These are phyloP conservation scores for Nemotelus nigrinus DNA, from an alignment of 2,888 invertebrate species.

Conservation along the genomic window DNA sequence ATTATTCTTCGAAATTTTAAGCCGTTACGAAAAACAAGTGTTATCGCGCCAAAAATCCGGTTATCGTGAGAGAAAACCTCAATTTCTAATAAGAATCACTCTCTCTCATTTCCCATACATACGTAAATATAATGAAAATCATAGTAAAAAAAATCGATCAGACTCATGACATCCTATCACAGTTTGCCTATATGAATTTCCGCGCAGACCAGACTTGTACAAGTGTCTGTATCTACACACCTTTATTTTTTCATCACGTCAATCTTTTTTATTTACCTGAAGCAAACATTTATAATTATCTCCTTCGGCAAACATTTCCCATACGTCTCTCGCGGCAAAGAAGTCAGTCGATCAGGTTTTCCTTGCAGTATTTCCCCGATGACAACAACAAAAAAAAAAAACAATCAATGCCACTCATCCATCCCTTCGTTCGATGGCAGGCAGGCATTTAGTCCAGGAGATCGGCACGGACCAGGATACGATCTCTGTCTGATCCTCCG, in stretches of 20 bases:
- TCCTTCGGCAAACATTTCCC: slow-evolving; percentile 13
- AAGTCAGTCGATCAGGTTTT: slow-evolving; percentile 25
- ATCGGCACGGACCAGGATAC: not conserved
- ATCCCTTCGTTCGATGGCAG: not conserved
- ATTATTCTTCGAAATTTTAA: not conserved
- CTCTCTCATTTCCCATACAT: not conserved
- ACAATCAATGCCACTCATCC: not conserved
- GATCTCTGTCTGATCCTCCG: not conserved
- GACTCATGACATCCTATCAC: too few relatives aligned
- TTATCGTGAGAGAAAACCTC: not conserved
- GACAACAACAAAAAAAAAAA: not conserved
- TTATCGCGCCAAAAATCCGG: slow-evolving; percentile 4
- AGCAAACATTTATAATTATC: slow-evolving; percentile 9
- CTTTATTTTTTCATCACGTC: not conserved
- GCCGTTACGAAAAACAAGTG: slow-evolving; percentile 17
- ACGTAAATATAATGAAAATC: too few relatives aligned
- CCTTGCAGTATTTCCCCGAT: not conserved
- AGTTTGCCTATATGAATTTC: too few relatives aligned
- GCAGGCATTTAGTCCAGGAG: not conserved
- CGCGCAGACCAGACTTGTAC: not conserved
- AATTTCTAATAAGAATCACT: slow-evolving; percentile 3
- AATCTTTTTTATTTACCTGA: slow-evolving; percentile 4
- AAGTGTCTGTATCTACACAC: slow-evolving; percentile 30
- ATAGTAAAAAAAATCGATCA: too few relatives aligned
- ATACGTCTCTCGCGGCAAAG: not conserved